Conservation (phyloP, 1,140 invertebrate species). For the Drosophila parabipectinata region DNA sequence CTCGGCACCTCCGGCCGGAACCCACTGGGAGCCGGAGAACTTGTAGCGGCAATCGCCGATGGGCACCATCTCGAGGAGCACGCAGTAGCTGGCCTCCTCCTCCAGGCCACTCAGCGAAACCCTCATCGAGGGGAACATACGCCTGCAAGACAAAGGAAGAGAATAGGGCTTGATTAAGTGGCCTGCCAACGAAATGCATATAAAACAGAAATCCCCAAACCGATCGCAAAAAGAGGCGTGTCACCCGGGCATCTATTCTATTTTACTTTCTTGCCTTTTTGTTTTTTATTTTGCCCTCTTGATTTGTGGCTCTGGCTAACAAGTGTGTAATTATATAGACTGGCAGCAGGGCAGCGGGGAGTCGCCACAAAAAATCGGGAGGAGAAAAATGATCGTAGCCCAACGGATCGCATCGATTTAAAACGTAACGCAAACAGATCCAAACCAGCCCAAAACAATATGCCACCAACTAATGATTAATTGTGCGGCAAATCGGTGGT, state of each 20-base stretch:
- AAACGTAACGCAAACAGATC: constrained; percentile 71
- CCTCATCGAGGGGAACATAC: constrained; percentile 93
- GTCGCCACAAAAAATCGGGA: constrained; percentile 3
- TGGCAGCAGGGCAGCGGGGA: constrained; percentile 34
- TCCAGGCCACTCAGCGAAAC: constrained; percentile 90
- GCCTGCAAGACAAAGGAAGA: constrained; percentile 87
- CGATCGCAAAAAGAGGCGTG: constrained; percentile 57
- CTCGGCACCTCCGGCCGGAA: constrained; percentile 93
- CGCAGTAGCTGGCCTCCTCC: constrained; percentile 91
- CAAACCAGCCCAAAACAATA: constrained; percentile 44
- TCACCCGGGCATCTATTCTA: constrained; percentile 37
- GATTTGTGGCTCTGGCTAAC: constrained; percentile 78
- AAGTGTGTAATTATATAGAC: constrained; percentile 81
- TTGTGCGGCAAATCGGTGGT: constrained; percentile 50
- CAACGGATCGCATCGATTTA: constrained; percentile 64
- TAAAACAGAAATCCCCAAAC: constrained; percentile 55
- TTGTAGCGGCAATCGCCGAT: constrained; percentile 88
- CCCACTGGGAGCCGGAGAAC: constrained; percentile 90
- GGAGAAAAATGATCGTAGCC: not conserved
- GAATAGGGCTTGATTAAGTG: constrained; percentile 68
- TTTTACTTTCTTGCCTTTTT: constrained; percentile 5
- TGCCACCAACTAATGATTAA: constrained; percentile 64
- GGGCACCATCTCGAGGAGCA: constrained; percentile 91
- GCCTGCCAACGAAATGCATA: constrained; percentile 35
- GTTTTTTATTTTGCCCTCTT: constrained; percentile 26